Conservation (phyloP, 2,888 invertebrate species). For the Drosophila emarginata region DNA sequence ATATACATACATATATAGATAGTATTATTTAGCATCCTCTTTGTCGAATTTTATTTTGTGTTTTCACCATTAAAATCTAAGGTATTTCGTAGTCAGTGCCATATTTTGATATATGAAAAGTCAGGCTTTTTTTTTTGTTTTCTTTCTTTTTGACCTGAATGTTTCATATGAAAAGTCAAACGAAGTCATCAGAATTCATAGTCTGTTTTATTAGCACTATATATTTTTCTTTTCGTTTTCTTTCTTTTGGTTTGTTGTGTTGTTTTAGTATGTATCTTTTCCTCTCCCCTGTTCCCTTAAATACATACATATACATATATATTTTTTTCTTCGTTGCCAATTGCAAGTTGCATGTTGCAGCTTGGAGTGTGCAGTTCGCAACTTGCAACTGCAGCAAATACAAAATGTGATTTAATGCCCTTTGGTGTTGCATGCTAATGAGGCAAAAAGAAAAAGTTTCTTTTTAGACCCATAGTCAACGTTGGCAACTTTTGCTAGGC, state of each 20-base stretch:
- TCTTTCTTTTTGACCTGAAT: conserved; percentile 15
- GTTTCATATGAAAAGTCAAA: conserved; percentile 49
- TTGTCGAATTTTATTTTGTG: too few species aligned
- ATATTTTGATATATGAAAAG: background rate
- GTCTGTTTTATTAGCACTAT: conserved; percentile 34
- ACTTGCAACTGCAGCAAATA: conserved; percentile 57
- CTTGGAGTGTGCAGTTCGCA: conserved; percentile 18
- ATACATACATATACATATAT: background rate
- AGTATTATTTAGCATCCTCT: too few species aligned
- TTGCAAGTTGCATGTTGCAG: conserved; percentile 39
- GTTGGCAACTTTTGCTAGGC: conserved; percentile 39
- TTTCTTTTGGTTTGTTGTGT: too few species aligned
- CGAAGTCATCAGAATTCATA: conserved; percentile 68
- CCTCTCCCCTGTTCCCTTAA: background rate
- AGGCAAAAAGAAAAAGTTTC: conserved; percentile 52
- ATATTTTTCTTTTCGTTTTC: too few species aligned
- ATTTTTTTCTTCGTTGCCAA: conserved; percentile 14
- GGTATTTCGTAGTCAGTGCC: background rate
- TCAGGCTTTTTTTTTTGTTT: conserved; percentile 15
- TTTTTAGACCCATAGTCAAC: conserved; percentile 37
- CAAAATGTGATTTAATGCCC: conserved; percentile 74
- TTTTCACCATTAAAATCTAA: background rate
- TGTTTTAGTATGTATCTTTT: conserved; percentile 24
- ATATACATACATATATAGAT: too few species aligned
- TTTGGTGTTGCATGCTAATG: conserved; percentile 74